These are phyloP conservation scores for Caenorhabditis macrosperma DNA, from an alignment of 2,888 invertebrate species.

Conservation along the genomic window DNA sequence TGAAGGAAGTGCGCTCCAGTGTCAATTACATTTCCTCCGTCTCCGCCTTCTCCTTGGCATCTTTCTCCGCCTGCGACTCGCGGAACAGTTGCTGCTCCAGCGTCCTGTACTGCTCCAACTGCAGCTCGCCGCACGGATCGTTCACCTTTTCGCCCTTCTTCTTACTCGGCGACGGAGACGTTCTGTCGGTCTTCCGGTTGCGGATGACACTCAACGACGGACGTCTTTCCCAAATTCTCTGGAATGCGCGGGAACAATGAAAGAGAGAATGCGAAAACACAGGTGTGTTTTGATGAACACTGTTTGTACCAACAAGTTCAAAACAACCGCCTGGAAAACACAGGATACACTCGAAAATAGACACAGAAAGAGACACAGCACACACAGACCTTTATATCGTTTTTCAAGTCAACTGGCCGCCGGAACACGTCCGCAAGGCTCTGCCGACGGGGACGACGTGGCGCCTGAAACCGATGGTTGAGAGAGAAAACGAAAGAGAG, in stretches of 20 bases:
- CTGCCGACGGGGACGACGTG: slow-evolving; percentile 28
- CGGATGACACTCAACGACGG: slow-evolving; percentile 28
- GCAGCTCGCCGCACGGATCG: too few relatives aligned
- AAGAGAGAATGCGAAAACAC: not conserved
- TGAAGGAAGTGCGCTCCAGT: not conserved
- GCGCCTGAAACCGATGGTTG: slow-evolving; percentile 1
- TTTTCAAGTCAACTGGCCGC: slow-evolving; percentile 23
- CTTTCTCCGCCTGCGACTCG: not conserved
- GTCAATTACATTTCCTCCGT: not conserved
- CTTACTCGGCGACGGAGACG: not conserved
- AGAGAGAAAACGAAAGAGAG: not conserved
- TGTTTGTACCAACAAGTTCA: not conserved
- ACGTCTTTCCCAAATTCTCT: slow-evolving; percentile 43
- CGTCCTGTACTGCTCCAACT: not conserved
- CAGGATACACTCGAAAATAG: not conserved
- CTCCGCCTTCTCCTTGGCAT: not conserved
- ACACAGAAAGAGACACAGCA: not conserved
- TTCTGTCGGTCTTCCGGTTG: slow-evolving; percentile 14
- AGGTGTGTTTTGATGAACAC: slow-evolving; percentile 3
- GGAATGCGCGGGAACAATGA: not conserved
- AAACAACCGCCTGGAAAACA: not conserved
- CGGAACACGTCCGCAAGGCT: slow-evolving; percentile 39
- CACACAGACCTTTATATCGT: slow-evolving; percentile 37
- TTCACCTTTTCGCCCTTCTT: too few relatives aligned
- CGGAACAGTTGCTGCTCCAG: not conserved